Conservation (phyloP, 2,888 invertebrate species). For the Pollenia labialis region DNA sequence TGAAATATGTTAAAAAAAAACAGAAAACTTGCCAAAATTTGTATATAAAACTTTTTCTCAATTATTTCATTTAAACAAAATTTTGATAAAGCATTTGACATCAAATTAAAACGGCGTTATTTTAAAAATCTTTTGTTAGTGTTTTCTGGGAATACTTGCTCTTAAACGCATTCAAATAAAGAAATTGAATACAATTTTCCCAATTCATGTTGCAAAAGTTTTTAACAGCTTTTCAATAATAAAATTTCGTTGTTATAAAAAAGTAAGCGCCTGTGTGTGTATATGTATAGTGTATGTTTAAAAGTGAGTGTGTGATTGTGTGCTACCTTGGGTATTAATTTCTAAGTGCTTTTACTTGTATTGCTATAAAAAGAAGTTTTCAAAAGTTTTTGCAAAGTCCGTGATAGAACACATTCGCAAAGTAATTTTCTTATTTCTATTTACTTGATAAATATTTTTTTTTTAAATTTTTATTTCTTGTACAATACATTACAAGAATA, state of each 20-base stretch:
- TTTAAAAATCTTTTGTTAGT: neutral
- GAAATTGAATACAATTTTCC: conserved; percentile 67
- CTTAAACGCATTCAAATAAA: neutral
- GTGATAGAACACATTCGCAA: conserved; percentile 11
- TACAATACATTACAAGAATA: neutral
- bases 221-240: conserved; percentile 68
- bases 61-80: too few species aligned
- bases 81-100: neutral
- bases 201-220: conserved; percentile 67
- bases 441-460: neutral
- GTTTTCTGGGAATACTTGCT: neutral
- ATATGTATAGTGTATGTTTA: neutral
- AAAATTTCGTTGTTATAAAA: conserved; percentile 52
- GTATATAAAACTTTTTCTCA: too few species aligned
- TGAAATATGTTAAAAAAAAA: too few species aligned
- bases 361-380: conserved; percentile 36
- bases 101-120: neutral
- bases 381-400: conserved; percentile 7
- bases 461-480: conserved; percentile 5
- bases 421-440: conserved; percentile 36
- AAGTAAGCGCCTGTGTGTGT: neutral
- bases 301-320: neutral
- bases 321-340: conserved; percentile 32
- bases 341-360: conserved; percentile 67
- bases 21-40: too few species aligned